Percentiles rank a stretch among this genome's conserved stretches.
Evolutionary conservation across 2,113 vertebrate genomes (phyloP).

Genomic region (Tupaia tana): DNA sequence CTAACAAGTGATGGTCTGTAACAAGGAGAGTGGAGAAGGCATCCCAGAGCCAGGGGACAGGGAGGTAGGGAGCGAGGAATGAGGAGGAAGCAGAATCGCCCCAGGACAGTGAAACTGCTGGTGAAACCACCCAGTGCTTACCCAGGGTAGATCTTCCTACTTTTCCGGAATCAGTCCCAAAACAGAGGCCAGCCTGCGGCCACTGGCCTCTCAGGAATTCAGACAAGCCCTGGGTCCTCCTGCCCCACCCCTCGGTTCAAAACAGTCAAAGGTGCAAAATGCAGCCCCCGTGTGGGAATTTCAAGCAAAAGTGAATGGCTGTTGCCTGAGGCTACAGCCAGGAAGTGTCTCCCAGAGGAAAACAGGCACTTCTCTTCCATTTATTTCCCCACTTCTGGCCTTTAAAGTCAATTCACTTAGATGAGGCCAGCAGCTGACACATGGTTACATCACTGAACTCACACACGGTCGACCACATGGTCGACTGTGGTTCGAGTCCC

Average conservation of each 20-base stretch:
- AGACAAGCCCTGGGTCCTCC: not conserved
- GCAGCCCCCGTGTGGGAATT: not conserved
- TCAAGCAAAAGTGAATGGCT: not conserved
- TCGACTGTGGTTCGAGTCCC: too few species aligned
- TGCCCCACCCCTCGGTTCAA: too few species aligned
- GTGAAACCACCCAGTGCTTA: not conserved
- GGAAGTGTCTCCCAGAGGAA: not conserved
- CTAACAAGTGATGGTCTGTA: not conserved
- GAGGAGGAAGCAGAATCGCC: not conserved
- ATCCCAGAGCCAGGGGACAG: too few species aligned
- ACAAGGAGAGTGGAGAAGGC: not conserved
- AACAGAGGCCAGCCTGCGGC: not conserved
- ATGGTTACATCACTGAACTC: too few species aligned
- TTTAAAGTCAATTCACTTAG: not conserved
- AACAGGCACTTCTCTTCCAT: not conserved
- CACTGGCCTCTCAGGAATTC: not conserved
- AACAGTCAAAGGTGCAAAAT: not conserved
- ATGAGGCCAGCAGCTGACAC: not conserved
- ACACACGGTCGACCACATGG: too few species aligned
- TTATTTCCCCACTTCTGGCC: not conserved
- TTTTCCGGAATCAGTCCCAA: too few species aligned
- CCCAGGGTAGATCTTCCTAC: too few species aligned
- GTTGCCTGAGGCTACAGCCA: not conserved
- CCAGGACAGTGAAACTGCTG: accelerated
- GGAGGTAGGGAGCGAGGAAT: accelerated